Evolutionary conservation across 2,797 vertebrate genomes (phyloP).

Genomic region (Distichodus sexfasciatus): DNA sequence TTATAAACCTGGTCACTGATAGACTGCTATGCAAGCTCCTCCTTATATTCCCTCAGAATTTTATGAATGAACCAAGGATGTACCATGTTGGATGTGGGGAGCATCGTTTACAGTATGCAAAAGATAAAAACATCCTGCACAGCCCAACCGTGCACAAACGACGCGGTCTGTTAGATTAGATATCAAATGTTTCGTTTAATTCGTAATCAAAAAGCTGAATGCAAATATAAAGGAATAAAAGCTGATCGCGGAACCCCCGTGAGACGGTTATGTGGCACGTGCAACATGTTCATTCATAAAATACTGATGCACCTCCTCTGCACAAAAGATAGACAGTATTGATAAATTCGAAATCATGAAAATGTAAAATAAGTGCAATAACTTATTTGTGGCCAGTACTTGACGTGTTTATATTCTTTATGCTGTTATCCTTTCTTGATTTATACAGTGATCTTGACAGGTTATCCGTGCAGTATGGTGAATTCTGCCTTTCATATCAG

Average conservation of each 20-base stretch:
- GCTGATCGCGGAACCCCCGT: too few species aligned
- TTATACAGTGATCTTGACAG: too few species aligned
- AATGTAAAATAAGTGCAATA: background rate
- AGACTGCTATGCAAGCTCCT: constrained; percentile 74
- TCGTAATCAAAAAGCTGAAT: too few species aligned
- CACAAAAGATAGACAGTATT: constrained; percentile 4
- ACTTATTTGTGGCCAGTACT: background rate
- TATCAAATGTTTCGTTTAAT: too few species aligned
- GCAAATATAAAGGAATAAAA: too few species aligned
- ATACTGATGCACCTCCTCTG: constrained; percentile 31
- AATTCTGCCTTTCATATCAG: too few species aligned
- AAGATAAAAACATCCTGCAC: constrained; percentile 17
- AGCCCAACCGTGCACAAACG: background rate
- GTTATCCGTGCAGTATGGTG: too few species aligned
- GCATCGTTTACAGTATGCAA: constrained; percentile 43
- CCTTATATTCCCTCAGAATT: constrained; percentile 79
- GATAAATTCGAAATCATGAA: background rate
- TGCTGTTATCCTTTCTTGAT: too few species aligned
- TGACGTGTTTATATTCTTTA: too few species aligned
- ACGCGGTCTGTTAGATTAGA: too few species aligned
- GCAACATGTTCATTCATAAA: constrained; percentile 63
- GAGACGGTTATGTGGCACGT: constrained; percentile 24
- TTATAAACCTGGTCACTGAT: constrained; percentile 79
- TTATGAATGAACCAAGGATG: constrained; percentile 83
- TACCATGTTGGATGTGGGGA: constrained; percentile 70